Base-by-base conservation (phyloP, 2,888 invertebrate species). In the Coecobrya sp. region DNA sequence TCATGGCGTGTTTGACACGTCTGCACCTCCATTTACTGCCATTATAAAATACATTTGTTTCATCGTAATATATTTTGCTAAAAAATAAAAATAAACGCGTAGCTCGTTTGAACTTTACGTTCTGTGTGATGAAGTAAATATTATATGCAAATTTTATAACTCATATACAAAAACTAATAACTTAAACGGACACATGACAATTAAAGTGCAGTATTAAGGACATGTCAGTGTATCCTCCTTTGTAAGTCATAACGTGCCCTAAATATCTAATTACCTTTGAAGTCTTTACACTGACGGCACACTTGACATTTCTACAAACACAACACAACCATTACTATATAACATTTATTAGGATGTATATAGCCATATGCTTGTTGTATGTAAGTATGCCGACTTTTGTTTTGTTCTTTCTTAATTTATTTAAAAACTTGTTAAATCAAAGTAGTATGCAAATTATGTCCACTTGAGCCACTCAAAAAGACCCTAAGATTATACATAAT, bases 1-100 rank as follows among this genome's bases (percentile, higher is more conserved):
- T 90, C 85, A 90, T 86, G 90, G 79, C 45, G 73, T 84, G 90
- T 85, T 86, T 90, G 90, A 85, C 90, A 85, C 86, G 84, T 90
- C 62, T 82, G 49, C 76, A 85, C 76, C 73, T 73, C 62, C 70
- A 49, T 42, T 49, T 36, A 10, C 68, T 19, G 36, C 36, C 82
- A 55, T 45, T 25, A 52, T 16, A 25, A 82, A 52, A 79, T 19
- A 59, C 22, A 55, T 59, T 81, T 81, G 30, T 45, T 76, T 42
- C 49, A 49, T 45, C 30, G 25, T 2, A 42, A 70, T 19, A 68
- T 30, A 19, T 1, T 70, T 1, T 70, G 13, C 70, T 65, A 0
- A 10, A 30, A 36, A 19, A 19, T n/a, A 49, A 49, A 49, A 49
- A 3, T 10, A 10, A 1, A 49, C 13, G 10, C 49, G 10, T n/a